Percentiles rank a stretch among this genome's conserved stretches.
Evolutionary conservation across 2,797 vertebrate genomes (phyloP).

Genomic region (Tapirus indicus): DNA sequence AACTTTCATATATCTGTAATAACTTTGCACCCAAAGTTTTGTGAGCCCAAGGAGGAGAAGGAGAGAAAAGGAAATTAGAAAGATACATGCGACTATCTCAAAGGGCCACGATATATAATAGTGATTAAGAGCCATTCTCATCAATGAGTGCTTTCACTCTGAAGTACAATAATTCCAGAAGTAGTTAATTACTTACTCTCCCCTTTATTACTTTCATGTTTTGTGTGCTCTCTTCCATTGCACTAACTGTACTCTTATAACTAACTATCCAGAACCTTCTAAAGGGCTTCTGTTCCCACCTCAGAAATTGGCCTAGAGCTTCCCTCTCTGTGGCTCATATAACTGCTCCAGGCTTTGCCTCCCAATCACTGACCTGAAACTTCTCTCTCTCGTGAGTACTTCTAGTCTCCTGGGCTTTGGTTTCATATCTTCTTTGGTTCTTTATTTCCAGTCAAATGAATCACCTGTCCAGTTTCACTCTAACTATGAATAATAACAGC

Average conservation of each 20-base stretch:
- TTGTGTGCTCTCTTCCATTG: not conserved
- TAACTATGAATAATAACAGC: not conserved
- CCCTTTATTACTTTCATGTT: not conserved
- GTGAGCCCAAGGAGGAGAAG: not conserved
- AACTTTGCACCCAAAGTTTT: not conserved
- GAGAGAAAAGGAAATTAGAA: not conserved
- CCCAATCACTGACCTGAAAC: not conserved
- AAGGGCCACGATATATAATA: not conserved
- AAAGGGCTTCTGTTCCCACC: not conserved
- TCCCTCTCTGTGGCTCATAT: not conserved
- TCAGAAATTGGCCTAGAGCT: not conserved
- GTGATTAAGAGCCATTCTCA: not conserved
- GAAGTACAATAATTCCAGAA: not conserved
- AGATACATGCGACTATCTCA: not conserved
- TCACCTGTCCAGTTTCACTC: not conserved
- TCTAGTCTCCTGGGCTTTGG: not conserved
- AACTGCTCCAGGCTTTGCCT: not conserved
- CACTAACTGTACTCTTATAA: not conserved
- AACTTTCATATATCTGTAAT: not conserved
- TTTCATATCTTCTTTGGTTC: not conserved
- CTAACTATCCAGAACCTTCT: not conserved
- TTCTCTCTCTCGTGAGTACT: not conserved
- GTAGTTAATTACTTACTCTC: not conserved
- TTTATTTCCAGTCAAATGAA: not conserved
- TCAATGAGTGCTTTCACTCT: not conserved